Percentiles rank a stretch among this genome's conserved stretches.
These are phyloP conservation scores for Struthio camelus DNA, from an alignment of 2,113 vertebrate genomes.

Conservation along the genomic window DNA sequence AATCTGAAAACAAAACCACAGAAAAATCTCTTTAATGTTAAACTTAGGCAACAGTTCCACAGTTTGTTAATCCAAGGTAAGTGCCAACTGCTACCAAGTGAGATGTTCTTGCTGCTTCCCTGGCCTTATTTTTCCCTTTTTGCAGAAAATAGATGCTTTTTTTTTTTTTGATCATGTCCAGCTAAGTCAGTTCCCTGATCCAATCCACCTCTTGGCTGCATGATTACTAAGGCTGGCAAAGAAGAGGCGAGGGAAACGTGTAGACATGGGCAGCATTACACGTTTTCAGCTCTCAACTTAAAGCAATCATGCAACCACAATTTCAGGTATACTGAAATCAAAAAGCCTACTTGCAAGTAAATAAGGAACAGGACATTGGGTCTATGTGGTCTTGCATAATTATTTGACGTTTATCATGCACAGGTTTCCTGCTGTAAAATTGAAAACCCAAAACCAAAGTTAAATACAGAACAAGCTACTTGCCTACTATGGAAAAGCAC, in stretches of 20 bases:
- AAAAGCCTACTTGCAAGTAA: neutral
- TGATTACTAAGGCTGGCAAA: neutral
- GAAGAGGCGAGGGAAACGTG: neutral
- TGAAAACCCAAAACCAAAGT: neutral
- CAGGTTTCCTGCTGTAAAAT: neutral
- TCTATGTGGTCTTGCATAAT: neutral
- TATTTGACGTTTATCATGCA: neutral
- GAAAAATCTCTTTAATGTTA: neutral
- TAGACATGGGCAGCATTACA: neutral
- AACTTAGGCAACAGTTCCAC: accelerated
- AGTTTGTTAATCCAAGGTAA: neutral
- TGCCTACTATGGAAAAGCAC: neutral
- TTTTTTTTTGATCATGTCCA: neutral
- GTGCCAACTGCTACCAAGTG: neutral
- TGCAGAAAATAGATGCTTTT: accelerated
- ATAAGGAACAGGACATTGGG: neutral
- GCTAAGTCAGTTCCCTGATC: neutral
- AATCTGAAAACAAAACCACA: neutral
- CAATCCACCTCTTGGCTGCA: neutral
- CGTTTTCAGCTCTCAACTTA: neutral
- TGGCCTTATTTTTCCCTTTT: neutral
- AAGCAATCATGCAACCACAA: neutral
- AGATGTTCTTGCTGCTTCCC: neutral
- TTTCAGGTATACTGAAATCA: neutral
- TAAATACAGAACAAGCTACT: neutral